Evolutionary conservation across 2,888 invertebrate genomes (phyloP), one percentile per base, ranked within the genome.

Genomic region (Ennomos quercinarius): DNA sequence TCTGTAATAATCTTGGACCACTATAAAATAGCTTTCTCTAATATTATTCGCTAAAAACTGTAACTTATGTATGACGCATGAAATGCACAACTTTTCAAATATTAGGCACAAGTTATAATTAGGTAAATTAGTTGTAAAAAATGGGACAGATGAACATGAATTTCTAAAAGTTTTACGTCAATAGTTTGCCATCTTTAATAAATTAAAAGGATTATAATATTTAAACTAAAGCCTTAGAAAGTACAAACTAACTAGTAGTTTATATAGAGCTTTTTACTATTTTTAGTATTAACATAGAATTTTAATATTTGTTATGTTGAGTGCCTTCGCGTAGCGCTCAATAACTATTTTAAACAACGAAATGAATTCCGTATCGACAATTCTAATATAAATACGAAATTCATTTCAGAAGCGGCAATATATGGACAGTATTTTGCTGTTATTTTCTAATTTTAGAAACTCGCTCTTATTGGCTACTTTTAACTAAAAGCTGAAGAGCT

Each of bases 321-420:
- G 72, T 68, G 56, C 78, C 81, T 80, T 82, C 55, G 80, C 80
- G 70, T 80, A 81, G 77, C 69, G 77, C 75, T 79, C 72, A 64
- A 66, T 67, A 12, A 44, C n/a, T 38, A 64, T 45, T 54, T 64
- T 68, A 56, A 42, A 41, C 41, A 61, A 35, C 46, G 47, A 27
- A 72, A 68, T 71, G 70, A 58, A 63, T 73, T 69, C 72, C 59
- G 57, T 57, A 57, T n/a, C 36, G 13, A 10, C 10, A 9, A 13
- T 34, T 43, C 10, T 43, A 8, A 43, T 3, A 17, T 27, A 10
- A 10, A 39, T 49, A 61, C 53, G 57, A 57, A 57, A 57, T 11
- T 54, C 35, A 54, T 57, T 61, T 61, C 39, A 27, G 1, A 42
- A 43, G n/a, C 17, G 12, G 36, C 44, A 50, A 47, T 17, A 39